Conservation (phyloP, 2,888 invertebrate species). For the Dugesia japonica region DNA sequence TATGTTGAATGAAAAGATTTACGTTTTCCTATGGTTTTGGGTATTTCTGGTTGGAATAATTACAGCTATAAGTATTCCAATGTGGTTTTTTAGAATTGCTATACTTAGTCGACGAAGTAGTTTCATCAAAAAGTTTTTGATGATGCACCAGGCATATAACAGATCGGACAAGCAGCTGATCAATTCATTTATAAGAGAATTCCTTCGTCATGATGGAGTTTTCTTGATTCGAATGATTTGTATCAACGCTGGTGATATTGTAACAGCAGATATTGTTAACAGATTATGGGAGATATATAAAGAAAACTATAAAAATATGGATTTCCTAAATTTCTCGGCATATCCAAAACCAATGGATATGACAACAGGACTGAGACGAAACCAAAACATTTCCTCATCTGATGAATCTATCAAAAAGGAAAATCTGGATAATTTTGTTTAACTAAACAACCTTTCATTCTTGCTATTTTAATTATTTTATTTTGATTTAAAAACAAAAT, state of each 20-base stretch:
- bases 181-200: constrained; percentile 21
- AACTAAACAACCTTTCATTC: too few species aligned
- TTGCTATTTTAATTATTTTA: too few species aligned
- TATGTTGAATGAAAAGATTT: constrained; percentile 36
- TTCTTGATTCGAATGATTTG: constrained; percentile 31
- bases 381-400: not conserved
- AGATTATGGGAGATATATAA: constrained; percentile 25
- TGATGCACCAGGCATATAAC: not conserved
- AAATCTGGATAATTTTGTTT: not conserved
- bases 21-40: constrained; percentile 36
- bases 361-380: not conserved
- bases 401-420: not conserved
- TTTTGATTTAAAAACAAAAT: too few species aligned
- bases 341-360: not conserved
- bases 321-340: not conserved
- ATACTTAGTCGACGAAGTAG: not conserved
- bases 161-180: not conserved
- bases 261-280: constrained; percentile 23
- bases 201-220: constrained; percentile 33
- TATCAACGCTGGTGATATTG: constrained; percentile 31
- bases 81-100: constrained; percentile 31
- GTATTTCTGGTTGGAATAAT: constrained; percentile 29
- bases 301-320: not conserved
- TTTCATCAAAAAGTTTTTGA: constrained; percentile 30
- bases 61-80: constrained; percentile 33